These are phyloP conservation scores for Scaptomyza hsui DNA, from an alignment of 1,140 invertebrate genomes.

Conservation along the genomic window DNA sequence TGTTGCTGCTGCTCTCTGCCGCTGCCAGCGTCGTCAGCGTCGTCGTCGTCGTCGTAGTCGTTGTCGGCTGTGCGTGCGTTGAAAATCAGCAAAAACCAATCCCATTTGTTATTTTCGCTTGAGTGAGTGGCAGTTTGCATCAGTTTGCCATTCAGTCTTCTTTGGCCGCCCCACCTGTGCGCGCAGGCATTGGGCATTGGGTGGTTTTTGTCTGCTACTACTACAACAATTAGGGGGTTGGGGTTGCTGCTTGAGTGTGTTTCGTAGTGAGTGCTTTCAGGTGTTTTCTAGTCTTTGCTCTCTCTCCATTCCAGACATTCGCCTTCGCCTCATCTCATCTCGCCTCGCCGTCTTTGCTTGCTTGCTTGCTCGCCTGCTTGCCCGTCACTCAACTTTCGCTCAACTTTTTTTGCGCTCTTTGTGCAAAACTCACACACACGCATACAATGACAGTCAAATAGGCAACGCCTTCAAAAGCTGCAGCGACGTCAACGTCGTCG, in stretches of 20 bases:
- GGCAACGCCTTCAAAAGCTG: conserved; percentile 76
- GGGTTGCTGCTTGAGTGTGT: conserved; percentile 36
- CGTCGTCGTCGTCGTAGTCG: conserved; percentile 14
- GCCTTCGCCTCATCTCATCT: conserved; percentile 31
- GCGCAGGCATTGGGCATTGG: conserved; percentile 47
- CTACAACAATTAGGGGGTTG: background rate
- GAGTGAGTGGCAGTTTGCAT: conserved; percentile 84
- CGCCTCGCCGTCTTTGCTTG: conserved; percentile 21
- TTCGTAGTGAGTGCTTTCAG: conserved; percentile 50
- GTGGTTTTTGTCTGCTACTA: conserved; percentile 19
- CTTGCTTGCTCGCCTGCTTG: conserved; percentile 28
- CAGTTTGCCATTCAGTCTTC: conserved; percentile 78
- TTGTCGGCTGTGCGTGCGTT: conserved; percentile 63
- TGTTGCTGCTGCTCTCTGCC: conserved; percentile 38
- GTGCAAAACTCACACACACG: conserved; percentile 45
- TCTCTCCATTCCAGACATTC: conserved; percentile 35
- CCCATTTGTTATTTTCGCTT: conserved; percentile 84
- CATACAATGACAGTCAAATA: conserved; percentile 41
- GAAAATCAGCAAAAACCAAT: conserved; percentile 84
- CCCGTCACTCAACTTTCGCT: conserved; percentile 70
- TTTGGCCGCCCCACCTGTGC: conserved; percentile 50
- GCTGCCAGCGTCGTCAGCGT: conserved; percentile 27
- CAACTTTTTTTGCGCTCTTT: conserved; percentile 65
- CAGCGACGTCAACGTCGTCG: conserved; percentile 15
- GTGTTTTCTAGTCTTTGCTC: conserved; percentile 53